Evolutionary conservation across 2,113 vertebrate genomes (phyloP), one percentile per base, ranked within the genome.

Genomic region (Halichoerus grypus): DNA sequence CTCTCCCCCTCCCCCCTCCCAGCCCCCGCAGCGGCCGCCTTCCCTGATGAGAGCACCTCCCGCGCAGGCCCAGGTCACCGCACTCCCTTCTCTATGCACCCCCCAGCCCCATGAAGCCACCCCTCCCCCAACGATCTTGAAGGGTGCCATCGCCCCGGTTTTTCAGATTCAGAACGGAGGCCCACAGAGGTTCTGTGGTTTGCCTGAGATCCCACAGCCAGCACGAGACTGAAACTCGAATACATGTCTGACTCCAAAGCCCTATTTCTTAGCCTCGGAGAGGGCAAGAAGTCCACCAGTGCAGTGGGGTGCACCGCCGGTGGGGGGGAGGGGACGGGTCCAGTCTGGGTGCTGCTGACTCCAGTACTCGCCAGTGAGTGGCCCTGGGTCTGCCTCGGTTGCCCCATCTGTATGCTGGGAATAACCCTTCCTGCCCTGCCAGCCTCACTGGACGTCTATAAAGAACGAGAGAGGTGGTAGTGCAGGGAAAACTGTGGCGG

Each of bases 291-390:
- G 18, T 26, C 81, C 26, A 4, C 28, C 51, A 19, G 76, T 1
- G 15, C 19, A 26, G 16, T 0, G 18, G 57, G 33, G 26, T 31
- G 7, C 36, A 13, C 16, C 7, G 2, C 0, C 46, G 46, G 46
- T 7, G 46, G 46, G 1, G 46, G 46, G 46, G 46, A 8, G 0
- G 7, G 18, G 33, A 53, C 18, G 11, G 71, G 46, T 11, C 46
- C 24, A 31, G 63, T 1, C 19, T 1, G 5, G 16, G 13, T 46
- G 31, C 28, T 39, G n/a, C 28, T 4, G 63, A 31, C 33, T 28
- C 14, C 49, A 53, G 22, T 36, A 19, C 33, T 76, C 7, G 5
- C 65, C 26, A 21, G 51, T 12, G n/a, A 81, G 51, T 33, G 39
- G 63, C 51, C 28, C 14, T 46, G 46, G 22, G 7, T 24, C 13